Percentiles rank a stretch among this genome's conserved stretches.
phyloP scores from a whole-genome alignment of 2,797 vertebrate genomes.

The Myioborus miniatus region DNA sequence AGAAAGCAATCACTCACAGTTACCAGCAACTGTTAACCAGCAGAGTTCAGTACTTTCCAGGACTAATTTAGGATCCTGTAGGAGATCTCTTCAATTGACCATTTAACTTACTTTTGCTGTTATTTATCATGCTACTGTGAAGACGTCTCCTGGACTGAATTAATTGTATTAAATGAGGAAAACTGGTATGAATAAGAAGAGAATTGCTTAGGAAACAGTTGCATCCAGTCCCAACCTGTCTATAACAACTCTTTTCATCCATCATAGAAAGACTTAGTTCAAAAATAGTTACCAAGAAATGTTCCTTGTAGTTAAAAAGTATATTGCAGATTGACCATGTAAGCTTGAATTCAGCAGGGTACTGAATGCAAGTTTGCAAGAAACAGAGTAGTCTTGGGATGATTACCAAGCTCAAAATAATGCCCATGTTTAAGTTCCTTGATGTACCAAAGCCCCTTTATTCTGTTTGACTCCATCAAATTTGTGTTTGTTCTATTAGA shows the following conservation, averaged over 20 bases:
- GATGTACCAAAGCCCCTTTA: background rate
- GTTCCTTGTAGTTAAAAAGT: background rate
- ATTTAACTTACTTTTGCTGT: background rate
- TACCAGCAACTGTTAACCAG: background rate
- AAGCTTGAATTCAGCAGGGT: background rate
- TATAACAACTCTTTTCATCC: background rate
- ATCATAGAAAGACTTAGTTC: background rate
- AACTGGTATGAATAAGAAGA: background rate
- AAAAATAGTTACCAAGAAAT: background rate
- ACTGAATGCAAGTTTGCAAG: background rate
- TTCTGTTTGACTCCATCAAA: constrained; percentile 26
- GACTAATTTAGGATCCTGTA: background rate
- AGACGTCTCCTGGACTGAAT: background rate
- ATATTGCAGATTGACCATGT: background rate
- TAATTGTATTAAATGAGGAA: background rate
- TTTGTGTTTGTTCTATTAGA: constrained; percentile 68
- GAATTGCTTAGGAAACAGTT: background rate
- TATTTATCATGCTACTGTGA: background rate
- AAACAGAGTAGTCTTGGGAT: background rate
- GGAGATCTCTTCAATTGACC: background rate
- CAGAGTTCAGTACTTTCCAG: background rate
- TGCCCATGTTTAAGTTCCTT: background rate
- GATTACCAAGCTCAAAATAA: background rate
- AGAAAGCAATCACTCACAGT: background rate
- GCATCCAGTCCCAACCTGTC: background rate